phyloP scores from a whole-genome alignment of 2,113 vertebrate species.

The Catharus fuscescens region DNA sequence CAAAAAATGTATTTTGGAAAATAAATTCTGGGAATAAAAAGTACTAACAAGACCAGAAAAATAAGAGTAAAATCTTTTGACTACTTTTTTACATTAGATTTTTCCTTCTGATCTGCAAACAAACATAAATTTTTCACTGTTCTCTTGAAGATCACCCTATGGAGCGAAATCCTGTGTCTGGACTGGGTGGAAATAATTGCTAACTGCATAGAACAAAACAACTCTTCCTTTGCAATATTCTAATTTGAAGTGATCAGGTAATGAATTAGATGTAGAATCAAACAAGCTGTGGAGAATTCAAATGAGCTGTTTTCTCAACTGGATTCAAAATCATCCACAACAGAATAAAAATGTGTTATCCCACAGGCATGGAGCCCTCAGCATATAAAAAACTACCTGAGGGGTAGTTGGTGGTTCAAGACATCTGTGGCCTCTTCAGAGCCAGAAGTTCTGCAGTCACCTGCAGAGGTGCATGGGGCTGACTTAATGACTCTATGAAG shows the following conservation, averaged over 20 bases:
- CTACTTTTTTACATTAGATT: background rate
- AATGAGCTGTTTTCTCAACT: slow-evolving; percentile 43
- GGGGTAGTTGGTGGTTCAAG: background rate
- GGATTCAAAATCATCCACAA: background rate
- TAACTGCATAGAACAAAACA: slow-evolving; percentile 13
- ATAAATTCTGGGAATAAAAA: background rate
- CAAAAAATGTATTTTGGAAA: background rate
- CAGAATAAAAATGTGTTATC: slow-evolving; percentile 8
- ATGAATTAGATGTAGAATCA: slow-evolving; percentile 40
- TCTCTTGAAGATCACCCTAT: background rate
- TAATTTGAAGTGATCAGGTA: slow-evolving; percentile 59
- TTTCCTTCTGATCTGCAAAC: background rate
- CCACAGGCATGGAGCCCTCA: background rate
- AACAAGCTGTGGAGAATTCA: slow-evolving; percentile 51
- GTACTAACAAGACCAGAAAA: background rate
- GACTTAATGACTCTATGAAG: background rate
- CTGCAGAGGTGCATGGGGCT: background rate
- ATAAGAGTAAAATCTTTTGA: background rate
- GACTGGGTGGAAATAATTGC: background rate
- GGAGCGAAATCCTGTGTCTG: background rate
- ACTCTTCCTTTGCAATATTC: slow-evolving; percentile 50
- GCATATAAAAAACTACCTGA: background rate
- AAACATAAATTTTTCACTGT: background rate
- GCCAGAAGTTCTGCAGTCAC: background rate
- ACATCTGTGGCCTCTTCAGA: background rate